Conservation (phyloP, 2,888 invertebrate species). For the Lottia scabra region DNA sequence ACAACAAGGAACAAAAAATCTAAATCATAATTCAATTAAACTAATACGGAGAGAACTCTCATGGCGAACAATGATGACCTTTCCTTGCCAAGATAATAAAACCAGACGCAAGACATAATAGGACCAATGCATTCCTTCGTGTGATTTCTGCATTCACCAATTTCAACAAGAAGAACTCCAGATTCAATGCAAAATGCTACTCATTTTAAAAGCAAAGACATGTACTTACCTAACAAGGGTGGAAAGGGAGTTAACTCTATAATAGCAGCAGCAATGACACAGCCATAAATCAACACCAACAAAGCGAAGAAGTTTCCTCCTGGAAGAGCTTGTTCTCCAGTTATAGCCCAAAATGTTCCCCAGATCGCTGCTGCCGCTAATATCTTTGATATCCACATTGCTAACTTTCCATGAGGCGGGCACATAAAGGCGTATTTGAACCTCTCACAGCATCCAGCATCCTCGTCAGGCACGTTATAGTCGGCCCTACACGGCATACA, state of each 20-base stretch:
- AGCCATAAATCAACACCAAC: constrained; percentile 29
- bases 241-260: constrained; percentile 34
- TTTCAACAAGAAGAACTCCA: too few species aligned
- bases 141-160: too few species aligned
- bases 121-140: too few species aligned
- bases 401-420: constrained; percentile 40
- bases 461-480: background rate
- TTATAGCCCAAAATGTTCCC: constrained; percentile 29
- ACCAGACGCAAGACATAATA: too few species aligned
- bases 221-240: constrained; percentile 33
- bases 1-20: too few species aligned
- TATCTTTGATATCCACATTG: constrained; percentile 68
- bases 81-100: too few species aligned
- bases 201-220: background rate
- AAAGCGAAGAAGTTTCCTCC: constrained; percentile 44
- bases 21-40: too few species aligned
- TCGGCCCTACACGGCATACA: background rate
- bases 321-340: constrained; percentile 34
- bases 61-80: too few species aligned
- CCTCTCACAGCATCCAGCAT: constrained; percentile 12
- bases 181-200: too few species aligned
- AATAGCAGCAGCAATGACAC: constrained; percentile 33
- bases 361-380: constrained; percentile 24
- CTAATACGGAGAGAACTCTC: too few species aligned
- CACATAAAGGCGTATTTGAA: constrained; percentile 31